A percentile compares a stretch with the other conserved stretches of the same genome.
Conservation (phyloP, 2,113 vertebrate genomes). For the Atlantisia rogersi region DNA sequence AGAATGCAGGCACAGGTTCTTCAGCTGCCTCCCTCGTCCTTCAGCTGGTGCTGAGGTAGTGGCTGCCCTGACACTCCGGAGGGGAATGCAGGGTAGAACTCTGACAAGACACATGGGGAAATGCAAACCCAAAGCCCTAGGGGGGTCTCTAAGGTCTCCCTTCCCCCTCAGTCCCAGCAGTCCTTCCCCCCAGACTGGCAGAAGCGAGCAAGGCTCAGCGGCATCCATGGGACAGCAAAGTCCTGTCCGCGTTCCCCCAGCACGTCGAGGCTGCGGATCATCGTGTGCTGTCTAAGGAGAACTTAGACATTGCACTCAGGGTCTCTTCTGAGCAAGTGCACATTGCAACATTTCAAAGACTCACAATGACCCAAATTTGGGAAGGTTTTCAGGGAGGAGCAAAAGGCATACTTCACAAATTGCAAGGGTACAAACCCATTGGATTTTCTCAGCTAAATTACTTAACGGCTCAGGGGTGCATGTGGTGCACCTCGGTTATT, state of each 20-base stretch:
- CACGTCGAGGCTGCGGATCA: not conserved
- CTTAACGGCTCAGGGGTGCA: rapidly evolving
- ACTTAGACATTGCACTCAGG: no score
- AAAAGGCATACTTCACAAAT: not conserved
- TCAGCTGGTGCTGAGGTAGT: rapidly evolving
- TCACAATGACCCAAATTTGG: not conserved
- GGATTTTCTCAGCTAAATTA: not conserved
- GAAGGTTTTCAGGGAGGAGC: not conserved
- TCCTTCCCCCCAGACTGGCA: not conserved
- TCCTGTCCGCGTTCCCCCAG: not conserved
- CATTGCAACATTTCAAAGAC: not conserved
- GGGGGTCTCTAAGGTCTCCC: not conserved
- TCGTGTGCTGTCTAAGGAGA: rapidly evolving
- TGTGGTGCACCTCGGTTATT: not conserved
- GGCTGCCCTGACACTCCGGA: rapidly evolving
- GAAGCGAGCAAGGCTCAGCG: not conserved
- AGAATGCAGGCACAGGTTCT: not conserved
- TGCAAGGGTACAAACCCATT: not conserved
- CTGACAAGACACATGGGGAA: not conserved
- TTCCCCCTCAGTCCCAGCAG: not conserved
- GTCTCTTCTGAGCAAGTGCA: not conserved
- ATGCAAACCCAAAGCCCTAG: not conserved
- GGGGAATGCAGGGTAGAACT: not conserved
- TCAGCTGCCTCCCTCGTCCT: not conserved
- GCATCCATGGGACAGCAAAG: rapidly evolving